Evolutionary conservation across 2,113 vertebrate genomes (phyloP).

Genomic region (Ctenodactylus gundi): DNA sequence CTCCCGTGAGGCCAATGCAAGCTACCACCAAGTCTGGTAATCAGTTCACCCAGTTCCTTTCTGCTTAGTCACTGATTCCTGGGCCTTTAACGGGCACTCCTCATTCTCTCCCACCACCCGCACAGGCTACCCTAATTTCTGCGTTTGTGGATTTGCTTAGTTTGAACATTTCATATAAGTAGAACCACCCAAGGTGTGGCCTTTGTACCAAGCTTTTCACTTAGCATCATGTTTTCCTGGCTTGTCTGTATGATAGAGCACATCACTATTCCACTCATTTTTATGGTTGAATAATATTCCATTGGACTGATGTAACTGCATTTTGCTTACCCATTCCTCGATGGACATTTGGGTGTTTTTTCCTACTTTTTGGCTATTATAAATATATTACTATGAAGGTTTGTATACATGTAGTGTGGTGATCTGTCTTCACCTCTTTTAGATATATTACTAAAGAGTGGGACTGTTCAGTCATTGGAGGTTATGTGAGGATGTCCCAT

Average conservation of each 20-base stretch:
- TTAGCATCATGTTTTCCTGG: not conserved
- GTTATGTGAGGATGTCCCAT: not conserved
- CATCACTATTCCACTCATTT: not conserved
- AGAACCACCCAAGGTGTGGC: not conserved
- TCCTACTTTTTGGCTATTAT: not conserved
- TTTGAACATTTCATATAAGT: not conserved
- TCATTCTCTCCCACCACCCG: not conserved
- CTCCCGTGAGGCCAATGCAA: not conserved
- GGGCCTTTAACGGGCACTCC: not conserved
- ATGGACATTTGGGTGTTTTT: not conserved
- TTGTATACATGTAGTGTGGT: not conserved
- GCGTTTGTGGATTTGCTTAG: not conserved
- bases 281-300: not conserved
- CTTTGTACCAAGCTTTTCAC: not conserved
- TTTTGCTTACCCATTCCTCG: not conserved
- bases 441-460: not conserved
- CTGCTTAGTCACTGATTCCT: not conserved
- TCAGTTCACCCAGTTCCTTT: not conserved
- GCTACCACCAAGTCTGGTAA: not conserved
- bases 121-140: not conserved
- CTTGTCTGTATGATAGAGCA: not conserved
- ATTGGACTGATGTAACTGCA: not conserved
- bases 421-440: not conserved
- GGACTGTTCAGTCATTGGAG: not conserved
- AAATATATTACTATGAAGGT: not conserved